Evolutionary conservation across 2,888 invertebrate genomes (phyloP).

Genomic region (Ptilodon capucinus): DNA sequence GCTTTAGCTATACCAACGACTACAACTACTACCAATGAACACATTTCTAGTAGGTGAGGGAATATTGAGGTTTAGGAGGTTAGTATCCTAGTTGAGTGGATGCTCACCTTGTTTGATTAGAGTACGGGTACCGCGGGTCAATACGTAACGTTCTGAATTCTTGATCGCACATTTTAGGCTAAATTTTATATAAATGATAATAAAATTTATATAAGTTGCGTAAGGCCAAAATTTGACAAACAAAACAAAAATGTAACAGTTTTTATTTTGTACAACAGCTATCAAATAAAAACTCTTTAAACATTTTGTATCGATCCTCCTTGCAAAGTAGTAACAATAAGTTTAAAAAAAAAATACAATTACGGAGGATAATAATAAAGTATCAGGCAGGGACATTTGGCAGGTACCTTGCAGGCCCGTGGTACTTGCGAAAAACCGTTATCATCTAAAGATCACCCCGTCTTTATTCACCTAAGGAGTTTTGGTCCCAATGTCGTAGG

Average conservation of each 20-base stretch:
- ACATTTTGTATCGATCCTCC: not conserved
- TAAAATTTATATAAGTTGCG: not conserved
- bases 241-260: constrained; percentile 17
- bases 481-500: too few species aligned
- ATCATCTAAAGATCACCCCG: too few species aligned
- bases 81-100: not conserved
- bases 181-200: not conserved
- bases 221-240: not conserved
- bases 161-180: constrained; percentile 65
- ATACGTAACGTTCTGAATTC: constrained; percentile 69
- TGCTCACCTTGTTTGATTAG: constrained; percentile 69
- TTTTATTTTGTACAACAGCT: not conserved
- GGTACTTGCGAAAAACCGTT: too few species aligned
- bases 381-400: too few species aligned
- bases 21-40: too few species aligned
- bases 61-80: not conserved
- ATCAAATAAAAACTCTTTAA: not conserved
- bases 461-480: too few species aligned
- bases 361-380: too few species aligned
- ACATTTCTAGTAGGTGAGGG: too few species aligned
- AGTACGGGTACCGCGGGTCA: constrained; percentile 70
- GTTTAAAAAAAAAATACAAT: not conserved
- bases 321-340: too few species aligned
- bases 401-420: too few species aligned
- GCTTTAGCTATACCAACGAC: too few species aligned